Evolutionary conservation across 2,797 vertebrate species (phyloP), one percentile per base, ranked within the genome.

Genomic region (Xenops minutus): DNA sequence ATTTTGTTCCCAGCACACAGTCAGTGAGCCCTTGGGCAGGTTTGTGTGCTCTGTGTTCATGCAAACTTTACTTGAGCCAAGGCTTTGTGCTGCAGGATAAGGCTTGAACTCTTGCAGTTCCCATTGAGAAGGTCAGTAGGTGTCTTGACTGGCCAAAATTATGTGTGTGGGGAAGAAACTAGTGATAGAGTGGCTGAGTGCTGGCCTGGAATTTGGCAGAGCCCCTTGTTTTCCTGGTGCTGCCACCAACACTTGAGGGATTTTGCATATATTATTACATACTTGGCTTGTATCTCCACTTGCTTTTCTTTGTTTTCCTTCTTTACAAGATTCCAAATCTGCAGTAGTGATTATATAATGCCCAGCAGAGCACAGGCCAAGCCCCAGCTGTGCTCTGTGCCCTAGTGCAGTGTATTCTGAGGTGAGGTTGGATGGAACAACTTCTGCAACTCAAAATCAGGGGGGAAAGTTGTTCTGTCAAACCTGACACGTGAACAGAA

Each of bases 221-320:
- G 54, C 66, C 55, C 41, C 44, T 89, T 79, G 79, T 72, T 95
- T 75, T 88, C 91, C 85, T 83, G 0, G 23, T 83, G 92, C 73
- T 93, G 73, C 59, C 78, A 88, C 92, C 87, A 79, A 32, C 54
- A 59, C 82, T 88, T 78, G 72, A 83, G 87, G 84, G 64, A 75
- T 39, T 66, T 52, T 88, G 62, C 72, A 48, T 83, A 10, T 48
- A 37, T 92, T 94, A 41, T 82, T 91, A 67, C 75, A 62, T 80
- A 48, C 43, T 62, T 89, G 72, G 36, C 58, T 91, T 72, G 36
- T 69, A 19, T 81, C 29, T 89, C 72, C 87, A 91, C 59, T n/a
- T 64, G 19, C 51, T 63, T 84, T 84, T 6, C 51, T 89, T 85
- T 52, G 44, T 54, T 81, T 41, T 75, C 51, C n/a, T 69, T 68